Evolutionary conservation across 2,797 vertebrate species (phyloP).

Genomic region (Sebastes glaucus): DNA sequence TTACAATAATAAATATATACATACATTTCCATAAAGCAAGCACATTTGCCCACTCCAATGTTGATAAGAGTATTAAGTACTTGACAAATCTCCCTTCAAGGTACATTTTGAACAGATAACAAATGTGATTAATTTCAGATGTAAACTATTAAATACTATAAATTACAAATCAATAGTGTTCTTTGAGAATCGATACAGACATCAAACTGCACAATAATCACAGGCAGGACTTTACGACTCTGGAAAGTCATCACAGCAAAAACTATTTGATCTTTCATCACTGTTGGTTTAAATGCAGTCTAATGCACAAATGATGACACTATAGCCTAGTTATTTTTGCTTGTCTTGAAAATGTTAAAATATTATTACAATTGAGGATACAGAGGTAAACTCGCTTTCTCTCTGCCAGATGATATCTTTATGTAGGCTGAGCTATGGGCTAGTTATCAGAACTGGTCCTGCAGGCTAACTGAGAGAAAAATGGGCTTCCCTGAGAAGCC

Average conservation of each 20-base stretch:
- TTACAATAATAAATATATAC: too few relatives aligned
- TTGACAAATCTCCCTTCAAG: too few relatives aligned
- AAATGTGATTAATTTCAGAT: too few relatives aligned
- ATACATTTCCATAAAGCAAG: too few relatives aligned
- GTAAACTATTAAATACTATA: too few relatives aligned
- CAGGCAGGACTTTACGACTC: neutral
- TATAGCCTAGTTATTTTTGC: too few relatives aligned
- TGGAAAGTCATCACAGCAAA: neutral
- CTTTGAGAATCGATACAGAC: too few relatives aligned
- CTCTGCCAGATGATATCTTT: neutral
- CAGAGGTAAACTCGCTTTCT: neutral
- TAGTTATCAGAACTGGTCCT: neutral
- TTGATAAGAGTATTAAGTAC: too few relatives aligned
- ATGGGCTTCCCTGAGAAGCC: constrained; percentile 14
- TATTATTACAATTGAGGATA: neutral
- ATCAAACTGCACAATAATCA: neutral
- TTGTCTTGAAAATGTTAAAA: neutral
- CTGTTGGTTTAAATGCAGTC: neutral
- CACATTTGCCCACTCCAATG: too few relatives aligned
- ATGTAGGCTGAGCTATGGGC: neutral
- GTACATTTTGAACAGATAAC: too few relatives aligned
- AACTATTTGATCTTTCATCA: neutral
- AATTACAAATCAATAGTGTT: too few relatives aligned
- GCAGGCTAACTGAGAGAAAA: constrained; percentile 21
- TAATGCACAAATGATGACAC: neutral